Base-by-base conservation (phyloP, 2,113 vertebrate species). In the Nettapus auritus region DNA sequence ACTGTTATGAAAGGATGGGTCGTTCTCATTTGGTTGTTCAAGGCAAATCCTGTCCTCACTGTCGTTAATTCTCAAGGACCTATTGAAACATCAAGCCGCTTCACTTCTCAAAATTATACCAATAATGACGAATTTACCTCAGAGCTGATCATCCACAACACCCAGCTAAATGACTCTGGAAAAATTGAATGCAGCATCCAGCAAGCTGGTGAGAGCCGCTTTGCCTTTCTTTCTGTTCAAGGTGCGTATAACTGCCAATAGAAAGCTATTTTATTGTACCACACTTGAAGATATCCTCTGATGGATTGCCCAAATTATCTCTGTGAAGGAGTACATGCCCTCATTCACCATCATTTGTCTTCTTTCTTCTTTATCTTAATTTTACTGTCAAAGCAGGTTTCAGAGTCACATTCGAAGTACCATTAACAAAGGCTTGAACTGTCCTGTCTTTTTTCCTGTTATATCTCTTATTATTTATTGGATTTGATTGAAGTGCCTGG, bases 181-280 rank as follows among this genome's bases (percentile, higher is more conserved):
- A 90, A 26, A 11, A 91, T 99, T 21, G 97, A 90, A n/a, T 99
- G 99, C 97, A 98, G 98, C 93, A 91, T 98, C 42, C 98, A 98
- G 96, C 95, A 84, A 4, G 33, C 93, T 17, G 63, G 33, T 23
- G 20, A 92, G 21, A 89, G 80, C 46, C 91, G 93, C 3, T 90
- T 93, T 2, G 98, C 98, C 3, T 97, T 85, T 50, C 98, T 99
- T 64, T 96, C 97, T 2, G 98, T 99, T 19, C 98, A 99, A 98
- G 99, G 99, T 98, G 44, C 3, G 97, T 91, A 59, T 8, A 19
- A 17, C 26, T 74, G 50, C 28, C 63, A 9, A 10, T 16, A 67
- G 18, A 64, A 70, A 36, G 57, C 46, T 85, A 4, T 14, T 78
- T 50, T 63, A 1, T 33, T 38, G 20, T 40, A 46, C 36, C 70